These are phyloP conservation scores for Danionella cerebrum DNA, from an alignment of 2,113 vertebrate species.

Conservation along the genomic window DNA sequence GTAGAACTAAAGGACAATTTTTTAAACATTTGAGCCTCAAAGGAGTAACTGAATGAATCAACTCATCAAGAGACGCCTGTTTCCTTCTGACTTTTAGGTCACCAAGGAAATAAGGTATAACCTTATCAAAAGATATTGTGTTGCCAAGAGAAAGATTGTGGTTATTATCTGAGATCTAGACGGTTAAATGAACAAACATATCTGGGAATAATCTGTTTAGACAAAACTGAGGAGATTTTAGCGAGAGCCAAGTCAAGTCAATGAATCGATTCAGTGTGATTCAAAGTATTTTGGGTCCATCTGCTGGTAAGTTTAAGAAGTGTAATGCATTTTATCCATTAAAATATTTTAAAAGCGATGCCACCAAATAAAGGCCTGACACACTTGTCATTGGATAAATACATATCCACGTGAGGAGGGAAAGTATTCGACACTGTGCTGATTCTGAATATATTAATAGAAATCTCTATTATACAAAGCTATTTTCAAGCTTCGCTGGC, in stretches of 20 bases:
- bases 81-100: not conserved
- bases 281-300: conserved; percentile 50
- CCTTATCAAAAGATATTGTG: not conserved
- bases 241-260: not conserved
- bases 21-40: not conserved
- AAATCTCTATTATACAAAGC: no score
- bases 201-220: not conserved
- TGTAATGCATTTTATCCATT: not conserved
- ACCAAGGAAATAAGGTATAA: conserved; percentile 1
- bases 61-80: not conserved
- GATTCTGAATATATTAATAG: no score
- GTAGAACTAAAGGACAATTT: not conserved
- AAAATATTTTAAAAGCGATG: no score
- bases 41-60: not conserved
- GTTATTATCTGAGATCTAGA: not conserved
- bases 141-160: not conserved
- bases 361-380: no score
- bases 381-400: not conserved
- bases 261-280: not conserved
- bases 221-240: not conserved
- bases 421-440: no score
- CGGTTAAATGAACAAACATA: not conserved
- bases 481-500: no score
- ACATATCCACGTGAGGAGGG: no score
- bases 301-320: conserved; percentile 52